Evolutionary conservation across 2,888 invertebrate genomes (phyloP).

Genomic region (Parnassius orleans): DNA sequence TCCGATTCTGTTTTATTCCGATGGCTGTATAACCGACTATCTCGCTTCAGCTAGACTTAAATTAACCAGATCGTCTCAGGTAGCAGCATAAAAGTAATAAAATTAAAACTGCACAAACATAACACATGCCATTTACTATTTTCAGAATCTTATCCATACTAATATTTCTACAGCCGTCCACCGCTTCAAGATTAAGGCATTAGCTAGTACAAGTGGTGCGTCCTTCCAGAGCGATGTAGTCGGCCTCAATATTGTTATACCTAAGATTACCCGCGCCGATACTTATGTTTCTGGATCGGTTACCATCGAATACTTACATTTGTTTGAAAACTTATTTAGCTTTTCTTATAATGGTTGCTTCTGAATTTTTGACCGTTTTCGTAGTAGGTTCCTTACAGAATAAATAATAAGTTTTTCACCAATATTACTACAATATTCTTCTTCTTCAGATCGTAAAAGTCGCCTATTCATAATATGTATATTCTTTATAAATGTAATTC

Average conservation of each 20-base stretch:
- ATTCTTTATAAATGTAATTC: too few relatives aligned
- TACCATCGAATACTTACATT: neutral
- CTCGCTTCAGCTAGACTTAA: too few relatives aligned
- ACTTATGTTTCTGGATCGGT: slow-evolving; percentile 14
- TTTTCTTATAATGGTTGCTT: neutral
- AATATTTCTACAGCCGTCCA: slow-evolving; percentile 53
- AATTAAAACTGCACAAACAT: too few relatives aligned
- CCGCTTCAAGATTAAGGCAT: slow-evolving; percentile 79
- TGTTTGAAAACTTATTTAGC: too few relatives aligned
- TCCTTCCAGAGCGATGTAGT: slow-evolving; percentile 40
- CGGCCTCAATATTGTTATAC: slow-evolving; percentile 49
- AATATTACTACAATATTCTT: too few relatives aligned
- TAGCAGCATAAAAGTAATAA: too few relatives aligned
- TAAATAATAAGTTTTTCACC: too few relatives aligned
- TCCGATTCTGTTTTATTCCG: too few relatives aligned
- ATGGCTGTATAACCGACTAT: too few relatives aligned
- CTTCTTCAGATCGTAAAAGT: too few relatives aligned
- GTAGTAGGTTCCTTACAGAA: neutral
- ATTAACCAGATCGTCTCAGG: too few relatives aligned
- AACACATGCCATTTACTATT: neutral
- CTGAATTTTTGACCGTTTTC: neutral
- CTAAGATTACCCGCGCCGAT: slow-evolving; percentile 35
- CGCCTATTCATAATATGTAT: too few relatives aligned
- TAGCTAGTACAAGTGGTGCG: slow-evolving; percentile 55
- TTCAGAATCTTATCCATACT: slow-evolving; percentile 44